Conservation (phyloP, 2,888 invertebrate species). For the Scaptomyza reducta region DNA sequence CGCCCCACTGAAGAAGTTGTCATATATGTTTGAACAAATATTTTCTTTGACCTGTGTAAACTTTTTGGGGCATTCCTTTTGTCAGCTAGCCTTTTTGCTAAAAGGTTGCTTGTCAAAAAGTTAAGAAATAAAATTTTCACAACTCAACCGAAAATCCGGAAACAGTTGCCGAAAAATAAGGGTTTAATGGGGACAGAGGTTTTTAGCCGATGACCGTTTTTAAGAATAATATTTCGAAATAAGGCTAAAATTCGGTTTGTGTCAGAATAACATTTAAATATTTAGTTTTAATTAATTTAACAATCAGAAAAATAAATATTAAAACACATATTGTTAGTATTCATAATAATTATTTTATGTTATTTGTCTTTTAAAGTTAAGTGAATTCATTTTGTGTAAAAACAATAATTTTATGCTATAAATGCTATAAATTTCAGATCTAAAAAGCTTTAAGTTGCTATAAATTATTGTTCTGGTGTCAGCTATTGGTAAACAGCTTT, state of each 20-base stretch:
- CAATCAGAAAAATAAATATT: too few relatives aligned
- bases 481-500: not conserved
- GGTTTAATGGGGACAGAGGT: conserved; percentile 11
- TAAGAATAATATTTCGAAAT: not conserved
- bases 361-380: not conserved
- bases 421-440: not conserved
- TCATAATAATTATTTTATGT: too few relatives aligned
- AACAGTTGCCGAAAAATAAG: conserved; percentile 29
- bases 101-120: conserved; percentile 65
- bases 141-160: conserved; percentile 37
- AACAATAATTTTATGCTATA: too few relatives aligned
- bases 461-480: not conserved
- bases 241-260: too few relatives aligned
- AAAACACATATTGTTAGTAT: too few relatives aligned
- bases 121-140: conserved; percentile 64
- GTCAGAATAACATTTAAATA: too few relatives aligned
- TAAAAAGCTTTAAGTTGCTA: conserved; percentile 11
- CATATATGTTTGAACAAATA: conserved; percentile 67
- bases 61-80: conserved; percentile 58
- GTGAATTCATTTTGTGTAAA: too few relatives aligned
- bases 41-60: conserved; percentile 75
- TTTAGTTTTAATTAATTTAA: too few relatives aligned
- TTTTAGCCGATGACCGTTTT: conserved; percentile 7
- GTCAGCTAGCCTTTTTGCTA: conserved; percentile 57
- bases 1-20: conserved; percentile 54